Conservation (phyloP, 2,113 vertebrate species). For the Saccopteryx leptura region DNA sequence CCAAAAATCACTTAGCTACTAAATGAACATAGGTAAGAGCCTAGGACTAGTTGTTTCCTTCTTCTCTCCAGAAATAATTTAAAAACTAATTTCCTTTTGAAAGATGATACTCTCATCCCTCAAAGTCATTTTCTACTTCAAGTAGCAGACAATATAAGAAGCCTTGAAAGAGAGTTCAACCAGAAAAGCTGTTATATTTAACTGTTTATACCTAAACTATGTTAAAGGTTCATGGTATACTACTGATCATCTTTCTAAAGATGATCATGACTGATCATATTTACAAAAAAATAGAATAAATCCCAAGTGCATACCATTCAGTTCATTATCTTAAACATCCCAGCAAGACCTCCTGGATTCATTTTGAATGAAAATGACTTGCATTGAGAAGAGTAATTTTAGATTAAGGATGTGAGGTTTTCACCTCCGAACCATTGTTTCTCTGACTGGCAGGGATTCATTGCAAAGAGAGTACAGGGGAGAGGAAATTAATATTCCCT, state of each 20-base stretch:
- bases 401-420: background rate
- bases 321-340: slow-evolving; percentile 39
- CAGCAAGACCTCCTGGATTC: background rate
- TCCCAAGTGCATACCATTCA: background rate
- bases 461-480: background rate
- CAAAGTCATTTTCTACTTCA: slow-evolving; percentile 39
- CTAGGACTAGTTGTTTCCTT: background rate
- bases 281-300: slow-evolving; percentile 26
- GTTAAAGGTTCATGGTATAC: background rate
- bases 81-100: slow-evolving; percentile 56
- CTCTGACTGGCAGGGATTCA: background rate
- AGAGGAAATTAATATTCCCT: background rate
- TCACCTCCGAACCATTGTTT: background rate
- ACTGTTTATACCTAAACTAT: background rate
- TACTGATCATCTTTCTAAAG: background rate
- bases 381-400: background rate
- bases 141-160: background rate
- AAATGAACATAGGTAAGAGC: slow-evolving; percentile 8
- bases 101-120: background rate
- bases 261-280: background rate
- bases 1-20: slow-evolving; percentile 6
- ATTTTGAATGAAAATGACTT: slow-evolving; percentile 12
- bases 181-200: slow-evolving; percentile 20
- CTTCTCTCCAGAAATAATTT: slow-evolving; percentile 10
- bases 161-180: background rate